Base-by-base conservation (phyloP, 2,888 invertebrate species). In the Zootermopsis nevadensis region DNA sequence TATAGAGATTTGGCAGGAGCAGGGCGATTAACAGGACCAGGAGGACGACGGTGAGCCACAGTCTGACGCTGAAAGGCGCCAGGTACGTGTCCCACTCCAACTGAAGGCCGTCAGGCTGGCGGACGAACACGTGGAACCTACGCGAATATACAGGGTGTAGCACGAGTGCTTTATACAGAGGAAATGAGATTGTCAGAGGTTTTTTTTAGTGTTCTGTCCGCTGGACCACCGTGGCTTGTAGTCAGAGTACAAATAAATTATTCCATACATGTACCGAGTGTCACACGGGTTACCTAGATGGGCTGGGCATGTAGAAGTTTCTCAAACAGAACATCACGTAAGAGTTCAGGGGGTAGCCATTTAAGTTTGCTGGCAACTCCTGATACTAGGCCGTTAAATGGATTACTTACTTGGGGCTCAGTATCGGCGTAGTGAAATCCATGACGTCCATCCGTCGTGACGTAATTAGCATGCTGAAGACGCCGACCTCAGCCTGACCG, bases 381-480 rank as follows among this genome's bases (percentile, higher is more conserved):
- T 60, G 3, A 60, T n/a, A 60, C 4, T 60, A 8, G 4, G 60
- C 15, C 6, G 22, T 4, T n/a, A 15, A 6, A 3, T 60, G n/a
- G 15, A 60, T 72, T 48, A 77, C 77, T 48, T 2, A 48, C 53
- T 2, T 22, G n/a, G 77, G 77, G 8, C 30, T 33, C 8, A 77
- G 77, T 24, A 77, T 31, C 1, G 77, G 53, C 24, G 33, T 24
- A 30, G 31, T 77, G 55, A 77, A 77, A 33, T 77, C 77, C 77
- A 77, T 77, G 77, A 55, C 55, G n/a, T 77, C 55, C 24, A 77
- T 53, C 33, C 77, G 48, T 8, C 31, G 31, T 24, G 77, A 27
- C 19, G 77, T 77, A 55, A 77, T 77, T 4, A 77, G 55, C 77
- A 77, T 77, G 15, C 30, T 22, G 55, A 77, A 77, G 8, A 77